These are phyloP conservation scores for Phrynocephalus forsythii DNA, from an alignment of 2,797 vertebrate species.

Conservation along the genomic window DNA sequence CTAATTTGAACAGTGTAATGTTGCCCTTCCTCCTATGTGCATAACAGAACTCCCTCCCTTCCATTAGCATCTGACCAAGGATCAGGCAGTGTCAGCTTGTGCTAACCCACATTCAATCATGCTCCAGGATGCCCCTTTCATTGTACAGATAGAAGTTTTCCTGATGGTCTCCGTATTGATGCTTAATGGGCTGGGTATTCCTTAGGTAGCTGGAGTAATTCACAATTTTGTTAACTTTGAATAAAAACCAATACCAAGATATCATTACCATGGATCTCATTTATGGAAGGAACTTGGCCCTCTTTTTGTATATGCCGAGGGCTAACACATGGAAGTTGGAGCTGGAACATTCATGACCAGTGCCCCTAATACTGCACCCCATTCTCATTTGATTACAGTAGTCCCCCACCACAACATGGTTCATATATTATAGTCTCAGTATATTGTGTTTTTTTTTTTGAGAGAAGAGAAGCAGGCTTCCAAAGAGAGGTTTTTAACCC, in stretches of 20 bases:
- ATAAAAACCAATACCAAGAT: neutral
- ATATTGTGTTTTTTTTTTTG: too few species aligned
- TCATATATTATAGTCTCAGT: too few species aligned
- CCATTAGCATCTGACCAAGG: neutral
- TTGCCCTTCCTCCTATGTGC: constrained; percentile 38
- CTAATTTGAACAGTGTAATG: constrained; percentile 60
- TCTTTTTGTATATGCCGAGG: too few species aligned
- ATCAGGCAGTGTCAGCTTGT: neutral
- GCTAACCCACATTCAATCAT: neutral
- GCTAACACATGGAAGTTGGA: neutral
- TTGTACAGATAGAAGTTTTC: neutral
- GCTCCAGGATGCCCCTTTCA: neutral
- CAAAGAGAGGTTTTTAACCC: too few species aligned
- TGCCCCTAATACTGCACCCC: too few species aligned
- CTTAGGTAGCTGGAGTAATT: neutral
- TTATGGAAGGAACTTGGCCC: too few species aligned
- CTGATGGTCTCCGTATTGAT: neutral
- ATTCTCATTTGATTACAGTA: too few species aligned
- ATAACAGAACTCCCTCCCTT: neutral
- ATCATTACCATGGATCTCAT: neutral
- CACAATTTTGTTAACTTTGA: neutral
- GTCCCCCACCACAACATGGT: too few species aligned
- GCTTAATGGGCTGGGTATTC: neutral
- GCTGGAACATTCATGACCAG: neutral
- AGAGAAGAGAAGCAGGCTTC: too few species aligned